Conservation (phyloP, 2,888 invertebrate species). For the Phyllotreta striolata region DNA sequence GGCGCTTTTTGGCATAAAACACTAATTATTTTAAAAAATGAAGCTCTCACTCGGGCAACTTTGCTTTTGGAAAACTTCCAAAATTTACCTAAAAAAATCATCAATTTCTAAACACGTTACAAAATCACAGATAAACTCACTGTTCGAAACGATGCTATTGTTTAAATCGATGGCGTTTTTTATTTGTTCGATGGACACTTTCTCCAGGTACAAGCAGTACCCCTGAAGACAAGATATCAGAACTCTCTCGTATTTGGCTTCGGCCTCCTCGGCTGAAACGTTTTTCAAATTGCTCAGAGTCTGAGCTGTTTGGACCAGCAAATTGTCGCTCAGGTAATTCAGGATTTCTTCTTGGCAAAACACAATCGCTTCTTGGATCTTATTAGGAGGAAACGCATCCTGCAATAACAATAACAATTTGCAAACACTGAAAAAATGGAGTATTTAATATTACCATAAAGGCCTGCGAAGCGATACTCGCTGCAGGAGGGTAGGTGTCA, state of each 20-base stretch:
- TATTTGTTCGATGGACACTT: conserved; percentile 64
- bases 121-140: conserved; percentile 47
- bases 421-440: too few relatives aligned
- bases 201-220: conserved; percentile 69
- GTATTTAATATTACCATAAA: conserved; percentile 70
- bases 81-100: conserved; percentile 61
- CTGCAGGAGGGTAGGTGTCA: conserved; percentile 87
- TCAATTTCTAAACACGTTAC: background rate
- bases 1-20: conserved; percentile 68
- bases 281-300: conserved; percentile 65
- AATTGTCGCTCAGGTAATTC: conserved; percentile 74
- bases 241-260: conserved; percentile 73
- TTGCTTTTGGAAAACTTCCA: conserved; percentile 75
- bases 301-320: conserved; percentile 68
- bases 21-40: conserved; percentile 75
- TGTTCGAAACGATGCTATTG: conserved; percentile 56
- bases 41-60: conserved; percentile 63
- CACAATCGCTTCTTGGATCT: conserved; percentile 79
- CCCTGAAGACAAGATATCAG: conserved; percentile 72
- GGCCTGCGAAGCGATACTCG: conserved; percentile 72
- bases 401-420: conserved; percentile 53
- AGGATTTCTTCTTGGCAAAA: conserved; percentile 86
- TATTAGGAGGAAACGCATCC: conserved; percentile 81
- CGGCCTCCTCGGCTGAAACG: conserved; percentile 70
- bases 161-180: conserved; percentile 62